Evolutionary conservation across 2,797 vertebrate species (phyloP).

Genomic region (Tachyglossus aculeatus): DNA sequence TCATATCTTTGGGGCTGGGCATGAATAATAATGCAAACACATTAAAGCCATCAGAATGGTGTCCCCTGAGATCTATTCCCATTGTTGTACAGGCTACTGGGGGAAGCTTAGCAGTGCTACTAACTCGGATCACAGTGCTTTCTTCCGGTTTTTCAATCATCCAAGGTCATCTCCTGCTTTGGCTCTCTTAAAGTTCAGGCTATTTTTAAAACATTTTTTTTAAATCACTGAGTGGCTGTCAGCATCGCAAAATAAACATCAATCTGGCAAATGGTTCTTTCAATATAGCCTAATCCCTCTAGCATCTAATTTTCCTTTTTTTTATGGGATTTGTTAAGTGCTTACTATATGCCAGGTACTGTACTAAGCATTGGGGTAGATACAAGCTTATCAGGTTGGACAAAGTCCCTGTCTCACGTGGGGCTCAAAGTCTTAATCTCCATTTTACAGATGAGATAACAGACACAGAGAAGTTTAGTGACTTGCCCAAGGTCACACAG

Average conservation of each 20-base stretch:
- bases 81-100: background rate
- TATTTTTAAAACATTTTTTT: conserved; percentile 16
- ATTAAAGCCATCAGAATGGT: conserved; percentile 38
- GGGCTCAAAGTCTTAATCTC: too few species aligned
- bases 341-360: too few species aligned
- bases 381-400: too few species aligned
- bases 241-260: background rate
- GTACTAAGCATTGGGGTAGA: too few species aligned
- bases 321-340: too few species aligned
- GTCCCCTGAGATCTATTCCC: conserved; percentile 53
- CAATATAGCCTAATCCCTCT: too few species aligned
- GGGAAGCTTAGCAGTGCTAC: conserved; percentile 25
- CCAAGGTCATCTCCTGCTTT: background rate
- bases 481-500: too few species aligned
- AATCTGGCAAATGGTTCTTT: too few species aligned
- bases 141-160: conserved; percentile 9
- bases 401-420: too few species aligned
- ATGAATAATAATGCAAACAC: conserved; percentile 52
- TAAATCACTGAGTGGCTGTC: background rate
- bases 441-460: too few species aligned
- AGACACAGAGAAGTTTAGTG: too few species aligned
- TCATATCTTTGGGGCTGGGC: conserved; percentile 59
- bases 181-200: background rate
- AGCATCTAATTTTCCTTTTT: too few species aligned
- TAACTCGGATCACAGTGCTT: conserved; percentile 11